Percentiles rank a stretch among this genome's conserved stretches.
Conservation (phyloP, 2,113 vertebrate genomes). For the Coptodon bakossiorum region DNA sequence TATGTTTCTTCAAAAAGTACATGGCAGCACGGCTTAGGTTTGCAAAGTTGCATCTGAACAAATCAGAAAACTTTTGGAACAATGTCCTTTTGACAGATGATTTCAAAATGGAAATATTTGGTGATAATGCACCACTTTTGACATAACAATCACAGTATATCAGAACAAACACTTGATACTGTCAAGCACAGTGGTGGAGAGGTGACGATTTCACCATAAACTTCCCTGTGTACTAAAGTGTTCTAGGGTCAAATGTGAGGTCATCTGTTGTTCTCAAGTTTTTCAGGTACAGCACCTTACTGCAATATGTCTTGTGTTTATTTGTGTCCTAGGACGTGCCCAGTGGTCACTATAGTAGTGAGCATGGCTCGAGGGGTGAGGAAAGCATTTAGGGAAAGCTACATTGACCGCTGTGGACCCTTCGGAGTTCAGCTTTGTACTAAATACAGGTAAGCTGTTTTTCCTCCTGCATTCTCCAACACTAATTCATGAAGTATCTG, state of each 20-base stretch:
- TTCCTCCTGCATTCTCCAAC: neutral
- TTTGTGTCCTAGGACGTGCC: slow-evolving; percentile 64
- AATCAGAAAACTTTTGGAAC: neutral
- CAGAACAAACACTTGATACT: neutral
- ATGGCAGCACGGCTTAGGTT: neutral
- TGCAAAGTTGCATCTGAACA: neutral
- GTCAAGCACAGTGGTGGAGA: neutral
- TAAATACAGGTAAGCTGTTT: slow-evolving; percentile 72
- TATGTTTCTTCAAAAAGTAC: neutral
- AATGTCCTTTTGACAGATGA: rapidly evolving
- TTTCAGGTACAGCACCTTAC: neutral
- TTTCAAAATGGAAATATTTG: neutral
- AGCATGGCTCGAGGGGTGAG: slow-evolving; percentile 74
- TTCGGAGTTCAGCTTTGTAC: slow-evolving; percentile 76
- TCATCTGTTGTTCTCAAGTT: neutral
- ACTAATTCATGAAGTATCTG: neutral
- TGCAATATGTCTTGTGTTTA: neutral
- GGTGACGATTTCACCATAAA: neutral
- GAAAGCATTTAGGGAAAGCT: slow-evolving; percentile 73
- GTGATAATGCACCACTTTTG: neutral
- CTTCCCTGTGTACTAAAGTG: neutral
- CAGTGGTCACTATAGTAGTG: slow-evolving; percentile 74
- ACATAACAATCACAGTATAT: neutral
- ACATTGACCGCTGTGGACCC: slow-evolving; percentile 77
- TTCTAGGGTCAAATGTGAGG: neutral